A percentile compares a stretch with the other conserved stretches of the same genome.
These are phyloP conservation scores for Metellina segmentata DNA, from an alignment of 2,888 invertebrate species.

Conservation along the genomic window DNA sequence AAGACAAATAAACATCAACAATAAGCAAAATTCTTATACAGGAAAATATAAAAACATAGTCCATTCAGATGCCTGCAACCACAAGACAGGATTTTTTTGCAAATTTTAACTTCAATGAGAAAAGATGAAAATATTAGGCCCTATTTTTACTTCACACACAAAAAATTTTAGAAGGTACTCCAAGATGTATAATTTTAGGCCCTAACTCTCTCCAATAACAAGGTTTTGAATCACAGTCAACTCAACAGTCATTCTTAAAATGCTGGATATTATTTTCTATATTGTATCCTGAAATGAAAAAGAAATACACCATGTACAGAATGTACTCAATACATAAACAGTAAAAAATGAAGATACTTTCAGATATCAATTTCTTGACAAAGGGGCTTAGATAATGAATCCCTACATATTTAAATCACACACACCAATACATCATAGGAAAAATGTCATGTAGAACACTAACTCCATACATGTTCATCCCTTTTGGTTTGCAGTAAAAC, in stretches of 20 bases:
- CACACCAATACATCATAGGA: background rate
- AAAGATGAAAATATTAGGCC: no score
- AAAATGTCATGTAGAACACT: background rate
- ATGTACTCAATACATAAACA: no score
- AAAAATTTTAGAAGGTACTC: background rate
- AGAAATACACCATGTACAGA: background rate
- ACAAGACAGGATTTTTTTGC: no score
- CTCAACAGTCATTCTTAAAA: slow-evolving; percentile 11
- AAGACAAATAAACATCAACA: background rate
- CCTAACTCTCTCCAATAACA: slow-evolving; percentile 10
- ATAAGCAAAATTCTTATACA: background rate
- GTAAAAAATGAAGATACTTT: background rate
- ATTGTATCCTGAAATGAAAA: slow-evolving; percentile 27
- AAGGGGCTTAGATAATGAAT: background rate
- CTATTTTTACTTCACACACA: no score
- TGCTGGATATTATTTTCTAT: slow-evolving; percentile 31
- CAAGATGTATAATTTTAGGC: background rate
- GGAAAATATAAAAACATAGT: no score
- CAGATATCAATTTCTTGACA: background rate
- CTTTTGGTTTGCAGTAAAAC: slow-evolving; percentile 52
- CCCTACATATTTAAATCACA: background rate
- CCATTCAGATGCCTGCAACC: no score
- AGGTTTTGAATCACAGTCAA: slow-evolving; percentile 15
- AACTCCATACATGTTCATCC: background rate
- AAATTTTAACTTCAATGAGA: no score